Evolutionary conservation across 1,140 invertebrate genomes (phyloP), one percentile per base, ranked within the genome.

Genomic region (Sminthurides bifidus): DNA sequence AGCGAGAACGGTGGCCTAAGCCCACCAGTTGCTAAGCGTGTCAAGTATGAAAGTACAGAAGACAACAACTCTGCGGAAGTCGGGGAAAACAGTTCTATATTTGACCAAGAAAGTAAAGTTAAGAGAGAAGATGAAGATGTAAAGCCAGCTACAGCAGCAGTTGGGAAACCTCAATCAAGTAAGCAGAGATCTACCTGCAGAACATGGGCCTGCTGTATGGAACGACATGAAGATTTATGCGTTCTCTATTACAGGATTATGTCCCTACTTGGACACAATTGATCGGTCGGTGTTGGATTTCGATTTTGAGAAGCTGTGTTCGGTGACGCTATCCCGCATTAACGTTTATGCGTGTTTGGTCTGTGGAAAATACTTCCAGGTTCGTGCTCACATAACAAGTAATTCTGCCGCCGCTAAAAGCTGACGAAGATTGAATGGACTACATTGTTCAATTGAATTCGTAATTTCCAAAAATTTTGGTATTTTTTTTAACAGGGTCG

Each of bases 331-430:
- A 38, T 97, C 93, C 0, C 83, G 96, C 68, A 94, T 98, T 51
- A 99, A 99, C 78, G 94, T 98, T 23, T 99, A 99, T 73, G 95
- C 94, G n/a, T 99, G 96, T 71, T 76, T 99, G 30, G 92, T 99
- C 2, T 99, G 96, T 74, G 96, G 96, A 21, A 98, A 98, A 75
- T 99, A 99, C 71, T 99, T 98, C 69, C 96, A 86, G 77, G 82
- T 82, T 77, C 68, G 29, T 23, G 33, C n/a, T 35, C n/a, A 10
- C 10, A 35, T n/a, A n/a, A n/a, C n/a, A n/a, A n/a, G n/a, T n/a
- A n/a, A n/a, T n/a, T n/a, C n/a, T n/a, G n/a, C n/a, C n/a, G n/a
- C n/a, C n/a, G n/a, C n/a, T n/a, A n/a, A n/a, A 21, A 48, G 8
- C 45, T 48, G 45, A 21, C 29, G 6, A 26, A 8, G 6, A 14